phyloP scores from a whole-genome alignment of 2,113 vertebrate genomes.

The Microcebus ravelobensis region DNA sequence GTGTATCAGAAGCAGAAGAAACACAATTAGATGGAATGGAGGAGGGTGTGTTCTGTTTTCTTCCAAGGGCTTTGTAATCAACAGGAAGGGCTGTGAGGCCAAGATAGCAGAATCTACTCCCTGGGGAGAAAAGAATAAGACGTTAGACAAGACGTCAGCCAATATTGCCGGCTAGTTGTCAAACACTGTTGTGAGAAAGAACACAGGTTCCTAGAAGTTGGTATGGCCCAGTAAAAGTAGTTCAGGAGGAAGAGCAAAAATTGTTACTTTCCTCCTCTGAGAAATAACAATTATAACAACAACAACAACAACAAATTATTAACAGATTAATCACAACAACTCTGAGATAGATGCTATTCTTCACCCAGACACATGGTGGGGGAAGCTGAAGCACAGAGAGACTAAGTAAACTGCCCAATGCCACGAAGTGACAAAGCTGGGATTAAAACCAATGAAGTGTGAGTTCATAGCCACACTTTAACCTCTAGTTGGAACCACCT shows the following conservation, averaged over 20 bases:
- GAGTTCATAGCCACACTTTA: neutral
- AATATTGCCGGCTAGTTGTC: neutral
- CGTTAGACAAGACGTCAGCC: neutral
- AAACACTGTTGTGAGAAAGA: neutral
- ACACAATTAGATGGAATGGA: constrained; percentile 74
- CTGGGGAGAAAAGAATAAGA: constrained; percentile 73
- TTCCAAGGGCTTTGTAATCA: constrained; percentile 76
- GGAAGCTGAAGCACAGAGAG: neutral
- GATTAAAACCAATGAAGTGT: neutral
- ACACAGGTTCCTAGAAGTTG: neutral
- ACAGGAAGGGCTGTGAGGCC: constrained; percentile 73
- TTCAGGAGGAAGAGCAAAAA: neutral
- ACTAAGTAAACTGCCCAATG: neutral
- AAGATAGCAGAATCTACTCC: constrained; percentile 77
- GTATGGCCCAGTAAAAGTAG: neutral
- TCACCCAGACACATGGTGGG: too few relatives aligned
- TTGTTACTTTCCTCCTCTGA: neutral
- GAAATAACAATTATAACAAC: neutral
- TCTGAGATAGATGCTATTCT: neutral
- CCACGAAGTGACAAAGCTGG: neutral
- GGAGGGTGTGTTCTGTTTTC: constrained; percentile 65
- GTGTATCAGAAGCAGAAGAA: constrained; percentile 77
- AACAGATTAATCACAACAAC: neutral
- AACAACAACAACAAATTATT: neutral
- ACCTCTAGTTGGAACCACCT: too few relatives aligned